Evolutionary conservation across 2,113 vertebrate genomes (phyloP).

Genomic region (Hydrochoerus hydrochaeris): DNA sequence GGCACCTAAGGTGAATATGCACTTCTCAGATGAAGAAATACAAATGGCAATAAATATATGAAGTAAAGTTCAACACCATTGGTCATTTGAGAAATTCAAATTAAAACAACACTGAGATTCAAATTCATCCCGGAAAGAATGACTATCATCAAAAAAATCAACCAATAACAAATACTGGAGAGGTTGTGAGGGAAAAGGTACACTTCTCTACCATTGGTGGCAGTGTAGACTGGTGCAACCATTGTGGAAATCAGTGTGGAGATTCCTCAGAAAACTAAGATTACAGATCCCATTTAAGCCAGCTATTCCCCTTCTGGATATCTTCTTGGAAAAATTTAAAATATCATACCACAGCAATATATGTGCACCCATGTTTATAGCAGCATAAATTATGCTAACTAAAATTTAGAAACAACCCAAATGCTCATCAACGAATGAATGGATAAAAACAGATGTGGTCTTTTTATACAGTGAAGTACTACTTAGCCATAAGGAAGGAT

Average conservation of each 20-base stretch:
- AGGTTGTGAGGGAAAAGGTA: background rate
- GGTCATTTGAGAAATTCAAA: background rate
- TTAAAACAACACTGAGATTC: background rate
- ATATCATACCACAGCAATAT: background rate
- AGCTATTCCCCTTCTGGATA: background rate
- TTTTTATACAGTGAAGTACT: background rate
- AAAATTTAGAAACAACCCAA: background rate
- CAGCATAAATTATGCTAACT: background rate
- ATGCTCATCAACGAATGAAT: background rate
- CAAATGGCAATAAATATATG: background rate
- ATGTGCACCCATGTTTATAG: background rate
- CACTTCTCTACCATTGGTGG: background rate
- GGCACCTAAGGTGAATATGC: background rate
- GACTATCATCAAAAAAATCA: background rate
- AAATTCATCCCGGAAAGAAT: background rate
- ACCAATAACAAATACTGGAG: background rate
- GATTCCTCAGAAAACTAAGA: background rate
- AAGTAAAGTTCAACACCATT: background rate
- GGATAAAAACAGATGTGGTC: background rate
- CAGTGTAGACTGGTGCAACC: background rate
- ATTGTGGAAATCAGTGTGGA: background rate
- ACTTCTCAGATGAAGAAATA: background rate
- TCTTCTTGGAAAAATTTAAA: background rate
- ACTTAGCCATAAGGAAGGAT: background rate
- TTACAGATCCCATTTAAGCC: background rate